These are phyloP conservation scores for Leucophenga maculata DNA, from an alignment of 2,888 invertebrate species.

Conservation along the genomic window DNA sequence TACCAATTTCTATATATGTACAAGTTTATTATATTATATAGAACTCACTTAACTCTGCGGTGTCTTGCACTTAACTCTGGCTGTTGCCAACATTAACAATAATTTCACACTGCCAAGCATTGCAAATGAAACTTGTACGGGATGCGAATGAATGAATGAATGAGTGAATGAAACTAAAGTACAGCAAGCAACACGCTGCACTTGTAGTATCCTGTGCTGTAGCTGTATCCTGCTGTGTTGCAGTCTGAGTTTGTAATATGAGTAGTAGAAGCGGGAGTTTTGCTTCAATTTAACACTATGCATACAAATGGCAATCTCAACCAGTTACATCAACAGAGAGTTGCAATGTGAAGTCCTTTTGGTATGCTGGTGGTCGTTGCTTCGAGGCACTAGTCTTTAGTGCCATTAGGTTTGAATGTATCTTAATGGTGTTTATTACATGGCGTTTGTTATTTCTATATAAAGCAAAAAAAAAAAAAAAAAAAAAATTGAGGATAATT, in stretches of 20 bases:
- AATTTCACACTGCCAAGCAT: slow-evolving; percentile 36
- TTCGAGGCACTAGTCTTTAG: slow-evolving; percentile 11
- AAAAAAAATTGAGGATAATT: not conserved
- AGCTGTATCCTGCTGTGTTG: not conserved
- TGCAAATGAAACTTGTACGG: slow-evolving; percentile 35
- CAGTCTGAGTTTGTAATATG: not conserved
- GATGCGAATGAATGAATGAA: not conserved
- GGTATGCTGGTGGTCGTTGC: not conserved
- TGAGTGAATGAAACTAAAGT: not conserved
- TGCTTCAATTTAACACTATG: slow-evolving; percentile 2
- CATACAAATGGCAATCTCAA: slow-evolving; percentile 26
- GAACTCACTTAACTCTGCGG: not conserved
- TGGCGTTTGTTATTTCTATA: slow-evolving; percentile 10
- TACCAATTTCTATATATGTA: too few relatives aligned
- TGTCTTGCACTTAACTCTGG: slow-evolving; percentile 9
- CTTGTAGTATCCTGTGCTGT: not conserved
- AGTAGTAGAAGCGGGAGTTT: not conserved
- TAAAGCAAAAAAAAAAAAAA: slow-evolving; percentile 1
- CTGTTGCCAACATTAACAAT: slow-evolving; percentile 27
- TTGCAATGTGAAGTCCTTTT: not conserved
- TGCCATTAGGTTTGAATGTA: slow-evolving; percentile 33
- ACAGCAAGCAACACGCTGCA: not conserved
- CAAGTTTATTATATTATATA: too few relatives aligned
- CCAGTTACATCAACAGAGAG: not conserved
- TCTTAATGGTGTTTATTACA: slow-evolving; percentile 49